Conservation (phyloP, 2,888 invertebrate genomes). For the Pelosia muscerda region DNA sequence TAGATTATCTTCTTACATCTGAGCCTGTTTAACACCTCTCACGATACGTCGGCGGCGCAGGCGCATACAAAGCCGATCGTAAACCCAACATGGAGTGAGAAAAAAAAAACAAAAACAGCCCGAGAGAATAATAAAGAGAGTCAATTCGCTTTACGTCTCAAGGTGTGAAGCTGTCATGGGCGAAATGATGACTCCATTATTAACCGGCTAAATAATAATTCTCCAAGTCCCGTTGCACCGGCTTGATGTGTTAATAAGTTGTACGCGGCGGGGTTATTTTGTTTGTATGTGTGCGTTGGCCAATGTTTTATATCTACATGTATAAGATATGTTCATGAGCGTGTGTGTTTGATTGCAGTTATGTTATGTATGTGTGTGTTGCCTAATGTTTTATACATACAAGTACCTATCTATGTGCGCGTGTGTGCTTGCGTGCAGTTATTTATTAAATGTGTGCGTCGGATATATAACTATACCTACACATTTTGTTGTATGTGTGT, state of each 20-base stretch:
- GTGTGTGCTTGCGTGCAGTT: constrained; percentile 30
- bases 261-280: constrained; percentile 59
- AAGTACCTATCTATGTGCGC: constrained; percentile 34
- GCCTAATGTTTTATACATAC: constrained; percentile 25
- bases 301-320: constrained; percentile 26
- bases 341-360: constrained; percentile 34
- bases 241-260: constrained; percentile 74
- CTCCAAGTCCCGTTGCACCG: constrained; percentile 67
- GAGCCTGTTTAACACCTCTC: constrained; percentile 77
- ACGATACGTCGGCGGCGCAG: constrained; percentile 59
- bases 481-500: constrained; percentile 39
- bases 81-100: constrained; percentile 66
- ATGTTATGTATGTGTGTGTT: constrained; percentile 36
- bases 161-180: constrained; percentile 86
- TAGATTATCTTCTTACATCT: constrained; percentile 73
- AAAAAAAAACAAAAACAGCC: constrained; percentile 57
- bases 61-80: constrained; percentile 76
- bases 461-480: no score
- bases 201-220: constrained; percentile 82
- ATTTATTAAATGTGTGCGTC: constrained; percentile 47
- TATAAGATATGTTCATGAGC: constrained; percentile 43
- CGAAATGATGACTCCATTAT: constrained; percentile 85
- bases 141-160: constrained; percentile 76
- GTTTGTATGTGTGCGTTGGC: constrained; percentile 36
- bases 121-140: constrained; percentile 76